These are phyloP conservation scores for Tragelaphus buxtoni DNA, from an alignment of 2,113 vertebrate genomes.

Conservation along the genomic window DNA sequence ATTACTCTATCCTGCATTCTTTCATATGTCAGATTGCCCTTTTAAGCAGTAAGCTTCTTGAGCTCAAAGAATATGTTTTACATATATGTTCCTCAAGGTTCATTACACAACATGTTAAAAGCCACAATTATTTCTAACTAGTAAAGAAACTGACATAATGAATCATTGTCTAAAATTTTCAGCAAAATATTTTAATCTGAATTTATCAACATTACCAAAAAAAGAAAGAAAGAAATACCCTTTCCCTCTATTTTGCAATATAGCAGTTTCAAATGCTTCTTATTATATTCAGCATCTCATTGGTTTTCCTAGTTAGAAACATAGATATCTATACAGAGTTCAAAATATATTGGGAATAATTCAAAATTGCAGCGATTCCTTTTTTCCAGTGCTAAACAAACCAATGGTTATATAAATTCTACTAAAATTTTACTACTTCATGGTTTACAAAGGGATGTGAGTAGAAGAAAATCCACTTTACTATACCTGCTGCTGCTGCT, in stretches of 20 bases:
- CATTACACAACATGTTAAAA: neutral
- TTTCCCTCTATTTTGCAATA: neutral
- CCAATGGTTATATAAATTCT: neutral
- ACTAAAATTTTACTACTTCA: neutral
- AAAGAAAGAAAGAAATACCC: neutral
- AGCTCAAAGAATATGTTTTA: neutral
- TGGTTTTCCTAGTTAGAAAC: neutral
- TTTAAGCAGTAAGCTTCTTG: neutral
- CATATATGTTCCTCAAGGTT: too few relatives aligned
- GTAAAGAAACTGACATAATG: neutral
- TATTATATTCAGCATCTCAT: neutral
- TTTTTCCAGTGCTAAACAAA: neutral
- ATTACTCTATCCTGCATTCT: neutral
- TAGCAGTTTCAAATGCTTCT: neutral
- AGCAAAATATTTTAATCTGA: neutral
- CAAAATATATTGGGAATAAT: neutral
- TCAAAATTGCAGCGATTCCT: neutral
- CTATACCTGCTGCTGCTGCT: too few relatives aligned
- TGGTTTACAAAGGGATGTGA: neutral
- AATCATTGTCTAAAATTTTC: neutral
- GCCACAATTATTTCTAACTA: neutral
- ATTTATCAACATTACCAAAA: neutral
- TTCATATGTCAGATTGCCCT: neutral
- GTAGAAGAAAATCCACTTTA: neutral
- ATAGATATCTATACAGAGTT: neutral